Percentiles rank a stretch among this genome's conserved stretches.
phyloP scores from a whole-genome alignment of 2,888 invertebrate species.

The Sepioteuthis lessoniana region DNA sequence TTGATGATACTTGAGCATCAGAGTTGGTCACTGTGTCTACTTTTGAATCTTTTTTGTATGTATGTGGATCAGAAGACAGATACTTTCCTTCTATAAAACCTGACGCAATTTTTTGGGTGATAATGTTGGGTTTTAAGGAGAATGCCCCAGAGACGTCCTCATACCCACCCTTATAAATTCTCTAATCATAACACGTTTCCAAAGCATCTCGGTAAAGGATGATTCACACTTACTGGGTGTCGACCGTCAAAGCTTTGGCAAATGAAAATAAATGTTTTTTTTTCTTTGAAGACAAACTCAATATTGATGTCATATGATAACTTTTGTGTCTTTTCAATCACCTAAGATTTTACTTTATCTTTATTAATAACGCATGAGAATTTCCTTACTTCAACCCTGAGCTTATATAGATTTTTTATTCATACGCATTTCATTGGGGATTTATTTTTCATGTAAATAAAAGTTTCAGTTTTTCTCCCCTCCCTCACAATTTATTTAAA shows the following conservation, averaged over 20 bases:
- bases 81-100: background rate
- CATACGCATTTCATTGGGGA: too few species aligned
- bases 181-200: background rate
- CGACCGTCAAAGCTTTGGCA: background rate
- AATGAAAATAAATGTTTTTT: conserved; percentile 2
- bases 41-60: background rate
- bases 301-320: background rate
- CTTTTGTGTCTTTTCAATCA: background rate
- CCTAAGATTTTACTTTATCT: background rate
- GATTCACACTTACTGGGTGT: background rate
- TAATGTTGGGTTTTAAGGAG: background rate
- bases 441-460: too few species aligned
- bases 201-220: background rate
- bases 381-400: background rate
- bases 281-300: background rate
- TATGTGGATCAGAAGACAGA: too few species aligned
- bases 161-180: background rate
- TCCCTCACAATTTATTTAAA: too few species aligned
- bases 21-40: too few species aligned
- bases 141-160: background rate
- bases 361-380: background rate
- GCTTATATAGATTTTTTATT: too few species aligned
- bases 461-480: too few species aligned
- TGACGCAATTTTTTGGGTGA: background rate
- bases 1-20: too few species aligned